Evolutionary conservation across 2,888 invertebrate genomes (phyloP).

Genomic region (Peribatodes rhomboidaria): DNA sequence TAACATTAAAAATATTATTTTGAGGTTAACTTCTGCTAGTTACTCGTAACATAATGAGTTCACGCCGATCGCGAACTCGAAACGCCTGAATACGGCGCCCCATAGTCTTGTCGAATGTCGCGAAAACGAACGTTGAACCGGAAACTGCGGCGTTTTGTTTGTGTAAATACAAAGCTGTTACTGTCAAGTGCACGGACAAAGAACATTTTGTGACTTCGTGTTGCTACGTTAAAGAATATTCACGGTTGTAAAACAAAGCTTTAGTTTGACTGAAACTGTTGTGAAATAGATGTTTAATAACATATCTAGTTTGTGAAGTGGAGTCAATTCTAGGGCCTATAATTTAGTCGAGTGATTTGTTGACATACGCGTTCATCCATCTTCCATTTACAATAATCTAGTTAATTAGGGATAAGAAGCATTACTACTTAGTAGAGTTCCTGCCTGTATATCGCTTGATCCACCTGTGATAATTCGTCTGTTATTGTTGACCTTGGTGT

Average conservation of each 20-base stretch:
- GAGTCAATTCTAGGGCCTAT: slow-evolving; percentile 80
- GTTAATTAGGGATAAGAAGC: slow-evolving; percentile 59
- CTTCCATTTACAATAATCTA: slow-evolving; percentile 60
- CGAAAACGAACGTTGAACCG: slow-evolving; percentile 80
- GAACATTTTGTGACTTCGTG: slow-evolving; percentile 74
- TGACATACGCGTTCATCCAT: slow-evolving; percentile 59
- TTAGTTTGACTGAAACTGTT: slow-evolving; percentile 64
- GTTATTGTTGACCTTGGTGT: slow-evolving; percentile 68
- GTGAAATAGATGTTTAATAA: slow-evolving; percentile 66
- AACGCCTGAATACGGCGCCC: slow-evolving; percentile 60
- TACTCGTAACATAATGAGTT: slow-evolving; percentile 68
- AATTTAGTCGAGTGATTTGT: slow-evolving; percentile 62
- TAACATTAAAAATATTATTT: slow-evolving; percentile 83
- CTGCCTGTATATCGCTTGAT: slow-evolving; percentile 82
- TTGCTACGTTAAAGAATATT: slow-evolving; percentile 62
- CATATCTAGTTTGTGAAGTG: slow-evolving; percentile 74
- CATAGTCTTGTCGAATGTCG: slow-evolving; percentile 80
- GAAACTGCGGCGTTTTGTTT: slow-evolving; percentile 84
- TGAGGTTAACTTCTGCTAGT: slow-evolving; percentile 78
- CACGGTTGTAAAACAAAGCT: slow-evolving; percentile 66
- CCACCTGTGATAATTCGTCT: slow-evolving; percentile 82
- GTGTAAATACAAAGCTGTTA: slow-evolving; percentile 85
- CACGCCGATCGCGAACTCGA: slow-evolving; percentile 59
- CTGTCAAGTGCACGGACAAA: slow-evolving; percentile 86
- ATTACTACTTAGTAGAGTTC: slow-evolving; percentile 76